phyloP scores from a whole-genome alignment of 2,113 vertebrate genomes.

The Aegithalos caudatus region DNA sequence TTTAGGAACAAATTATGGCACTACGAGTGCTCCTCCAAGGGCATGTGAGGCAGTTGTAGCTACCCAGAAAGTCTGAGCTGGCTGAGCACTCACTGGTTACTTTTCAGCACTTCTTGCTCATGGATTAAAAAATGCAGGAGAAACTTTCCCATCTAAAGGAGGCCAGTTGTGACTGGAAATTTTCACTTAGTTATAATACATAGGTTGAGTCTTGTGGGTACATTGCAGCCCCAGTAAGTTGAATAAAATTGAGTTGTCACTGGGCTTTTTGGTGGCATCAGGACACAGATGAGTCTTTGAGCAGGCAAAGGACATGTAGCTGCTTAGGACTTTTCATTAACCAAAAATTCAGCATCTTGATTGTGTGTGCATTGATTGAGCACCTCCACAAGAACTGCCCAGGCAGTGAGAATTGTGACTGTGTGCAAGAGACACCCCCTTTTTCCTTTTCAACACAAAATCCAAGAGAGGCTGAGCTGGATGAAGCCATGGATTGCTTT shows the following conservation, averaged over 20 bases:
- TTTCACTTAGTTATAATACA: not conserved
- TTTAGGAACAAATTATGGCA: conserved; percentile 55
- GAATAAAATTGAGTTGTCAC: not conserved
- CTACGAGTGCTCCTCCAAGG: conserved; percentile 24
- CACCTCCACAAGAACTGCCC: not conserved
- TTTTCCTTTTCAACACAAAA: not conserved
- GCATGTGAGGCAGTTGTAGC: not conserved
- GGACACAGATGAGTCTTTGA: not conserved
- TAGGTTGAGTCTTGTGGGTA: not conserved
- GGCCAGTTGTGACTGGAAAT: not conserved
- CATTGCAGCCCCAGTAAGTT: not conserved
- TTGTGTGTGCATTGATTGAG: too few species aligned
- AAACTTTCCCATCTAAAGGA: not conserved
- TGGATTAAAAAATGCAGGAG: not conserved
- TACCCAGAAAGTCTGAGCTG: not conserved
- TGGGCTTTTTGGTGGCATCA: not conserved
- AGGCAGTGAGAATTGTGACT: not conserved
- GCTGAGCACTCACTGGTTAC: not conserved
- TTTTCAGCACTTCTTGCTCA: not conserved
- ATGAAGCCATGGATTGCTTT: not conserved
- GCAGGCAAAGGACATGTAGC: not conserved
- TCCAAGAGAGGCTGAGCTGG: not conserved
- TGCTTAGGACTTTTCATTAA: not conserved
- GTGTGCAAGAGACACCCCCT: not conserved
- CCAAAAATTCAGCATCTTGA: not conserved